Percentiles rank a stretch among this genome's conserved stretches.
Evolutionary conservation across 1,140 invertebrate genomes (phyloP).

Genomic region (Drosophila arizonae): DNA sequence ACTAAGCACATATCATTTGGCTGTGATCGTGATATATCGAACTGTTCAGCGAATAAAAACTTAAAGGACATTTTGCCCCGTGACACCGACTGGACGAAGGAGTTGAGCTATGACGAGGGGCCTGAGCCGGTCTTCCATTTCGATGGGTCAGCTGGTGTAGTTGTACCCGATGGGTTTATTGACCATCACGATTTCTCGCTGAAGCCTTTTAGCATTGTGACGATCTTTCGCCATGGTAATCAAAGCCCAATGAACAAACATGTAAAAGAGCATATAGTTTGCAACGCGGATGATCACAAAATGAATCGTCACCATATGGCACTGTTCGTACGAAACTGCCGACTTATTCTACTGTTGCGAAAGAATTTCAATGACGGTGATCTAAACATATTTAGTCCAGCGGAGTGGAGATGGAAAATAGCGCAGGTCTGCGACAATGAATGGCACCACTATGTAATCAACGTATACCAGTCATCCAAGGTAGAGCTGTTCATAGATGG

Average conservation of each 20-base stretch:
- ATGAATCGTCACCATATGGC: constrained; percentile 99
- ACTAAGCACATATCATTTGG: constrained; percentile 83
- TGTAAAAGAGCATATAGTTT: constrained; percentile 96
- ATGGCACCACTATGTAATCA: constrained; percentile 99
- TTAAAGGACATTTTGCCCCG: constrained; percentile 93
- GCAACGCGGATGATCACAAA: constrained; percentile 98
- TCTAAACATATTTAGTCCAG: constrained; percentile 97
- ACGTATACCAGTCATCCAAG: constrained; percentile 94
- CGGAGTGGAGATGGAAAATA: constrained; percentile 98
- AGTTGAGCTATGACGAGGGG: constrained; percentile 94
- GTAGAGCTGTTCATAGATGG: constrained; percentile 96
- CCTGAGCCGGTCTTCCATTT: constrained; percentile 97
- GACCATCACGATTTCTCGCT: constrained; percentile 72
- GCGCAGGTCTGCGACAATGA: constrained; percentile 97
- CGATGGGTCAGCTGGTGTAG: constrained; percentile 94
- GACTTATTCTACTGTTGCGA: constrained; percentile 95
- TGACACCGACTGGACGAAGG: constrained; percentile 92
- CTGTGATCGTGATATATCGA: constrained; percentile 78
- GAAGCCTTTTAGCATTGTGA: constrained; percentile 92
- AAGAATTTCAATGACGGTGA: constrained; percentile 96
- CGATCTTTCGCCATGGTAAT: constrained; percentile 88
- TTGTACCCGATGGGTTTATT: constrained; percentile 90
- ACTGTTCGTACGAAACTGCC: constrained; percentile 97
- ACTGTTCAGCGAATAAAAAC: constrained; percentile 82
- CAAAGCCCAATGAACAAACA: constrained; percentile 89